These are phyloP conservation scores for Drosophila lacteicornis DNA, from an alignment of 1,140 invertebrate species.

Conservation along the genomic window DNA sequence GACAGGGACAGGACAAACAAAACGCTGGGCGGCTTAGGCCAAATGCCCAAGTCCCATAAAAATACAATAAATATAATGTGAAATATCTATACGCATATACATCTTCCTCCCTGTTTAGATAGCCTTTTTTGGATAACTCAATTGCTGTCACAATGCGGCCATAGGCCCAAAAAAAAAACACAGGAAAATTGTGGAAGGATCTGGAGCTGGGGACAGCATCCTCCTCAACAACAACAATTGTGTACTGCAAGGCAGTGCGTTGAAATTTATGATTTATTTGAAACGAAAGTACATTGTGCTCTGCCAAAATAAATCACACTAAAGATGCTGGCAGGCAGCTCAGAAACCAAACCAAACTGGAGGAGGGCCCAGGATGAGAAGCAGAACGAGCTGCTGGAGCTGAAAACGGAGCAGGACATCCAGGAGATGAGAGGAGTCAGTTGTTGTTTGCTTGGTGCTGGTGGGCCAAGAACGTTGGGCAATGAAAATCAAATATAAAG, in stretches of 20 bases:
- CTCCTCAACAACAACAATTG: conserved; percentile 43
- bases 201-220: not conserved
- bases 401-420: conserved; percentile 2
- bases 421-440: not conserved
- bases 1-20: conserved; percentile 42
- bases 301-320: conserved; percentile 80
- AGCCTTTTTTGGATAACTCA: conserved; percentile 79
- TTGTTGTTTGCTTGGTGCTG: conserved; percentile 25
- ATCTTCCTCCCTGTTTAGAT: conserved; percentile 60
- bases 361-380: conserved; percentile 17
- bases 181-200: not conserved
- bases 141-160: conserved; percentile 58
- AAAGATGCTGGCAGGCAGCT: conserved; percentile 59
- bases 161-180: conserved; percentile 31
- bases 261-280: conserved; percentile 84
- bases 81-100: conserved; percentile 50
- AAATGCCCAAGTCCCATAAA: conserved; percentile 75
- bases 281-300: conserved; percentile 80
- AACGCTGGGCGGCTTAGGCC: conserved; percentile 62
- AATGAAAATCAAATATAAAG: conserved; percentile 48
- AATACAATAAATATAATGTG: conserved; percentile 76
- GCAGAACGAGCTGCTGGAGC: not conserved
- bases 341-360: conserved; percentile 25
- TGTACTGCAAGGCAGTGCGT: conserved; percentile 60
- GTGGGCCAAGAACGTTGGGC: conserved; percentile 19